Evolutionary conservation across 1,140 invertebrate species (phyloP), one percentile per base, ranked within the genome.

Genomic region (Lucilia sericata): DNA sequence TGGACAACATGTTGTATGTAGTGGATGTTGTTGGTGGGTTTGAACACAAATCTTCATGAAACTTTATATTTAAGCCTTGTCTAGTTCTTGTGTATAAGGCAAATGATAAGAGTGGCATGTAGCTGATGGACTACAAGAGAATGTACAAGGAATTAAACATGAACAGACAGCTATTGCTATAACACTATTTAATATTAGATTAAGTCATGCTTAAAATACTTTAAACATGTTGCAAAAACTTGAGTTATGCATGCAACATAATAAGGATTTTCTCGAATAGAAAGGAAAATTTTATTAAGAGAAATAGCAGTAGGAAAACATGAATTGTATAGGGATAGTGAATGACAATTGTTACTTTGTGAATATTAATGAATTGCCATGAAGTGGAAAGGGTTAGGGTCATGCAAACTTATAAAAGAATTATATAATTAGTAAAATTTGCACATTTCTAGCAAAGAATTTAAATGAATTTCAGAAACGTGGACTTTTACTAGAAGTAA

Each of bases 51-150:
- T 70, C 65, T 70, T 70, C 5, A 21, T 21, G 65, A 70, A 70
- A 70, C n/a, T 70, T 70, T 70, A 9, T 70, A 70, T 70, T 70
- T 70, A 70, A 70, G 19, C 65, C n/a, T 21, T 70, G 65, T 70
- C 51, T 60, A 19, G 65, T n/a, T 19, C 14, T 17, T n/a, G 60
- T 8, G 25, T 30, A 2, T 2, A 30, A 2, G 17, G 5, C 13
- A 65, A 65, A 1, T 65, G 17, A 19, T 30, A 30, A 19, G 60
- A 14, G 49, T 49, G 9, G 49, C 49, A 12, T 49, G 49, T 12
- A 12, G 5, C 49, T 12, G 13, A 49, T 9, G 9, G 49, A 49
- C 49, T 49, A 49, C 49, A 9, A 49, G 49, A 12, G 49, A 49
- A 9, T 49, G 49, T 49, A 14, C 49, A 65, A 19, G 17, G 60